These are phyloP conservation scores for Leucophenga maculata DNA, from an alignment of 2,888 invertebrate species.

Conservation along the genomic window DNA sequence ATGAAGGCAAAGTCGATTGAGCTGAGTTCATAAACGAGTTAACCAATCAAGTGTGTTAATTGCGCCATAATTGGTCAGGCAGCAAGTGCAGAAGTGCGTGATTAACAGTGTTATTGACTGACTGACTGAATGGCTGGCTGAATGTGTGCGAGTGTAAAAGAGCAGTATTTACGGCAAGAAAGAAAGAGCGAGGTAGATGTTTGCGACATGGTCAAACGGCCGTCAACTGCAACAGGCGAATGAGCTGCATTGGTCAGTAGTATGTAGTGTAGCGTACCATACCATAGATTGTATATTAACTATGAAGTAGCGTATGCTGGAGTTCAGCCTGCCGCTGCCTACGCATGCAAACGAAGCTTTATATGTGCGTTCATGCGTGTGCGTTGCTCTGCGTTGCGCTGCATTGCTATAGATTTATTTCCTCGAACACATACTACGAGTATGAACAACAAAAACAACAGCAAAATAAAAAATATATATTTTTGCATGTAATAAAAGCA, in stretches of 20 bases:
- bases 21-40: constrained; percentile 36
- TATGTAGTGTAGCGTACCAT: no score
- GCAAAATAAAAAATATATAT: neutral
- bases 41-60: constrained; percentile 62
- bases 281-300: no score
- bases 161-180: neutral
- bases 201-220: neutral
- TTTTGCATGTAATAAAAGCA: no score
- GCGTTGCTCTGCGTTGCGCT: constrained; percentile 4
- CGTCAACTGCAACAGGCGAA: constrained; percentile 6
- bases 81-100: constrained; percentile 53
- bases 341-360: constrained; percentile 1
- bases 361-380: constrained; percentile 14
- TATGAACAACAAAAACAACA: neutral
- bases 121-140: constrained; percentile 41
- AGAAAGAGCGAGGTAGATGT: neutral
- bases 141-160: neutral
- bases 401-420: neutral
- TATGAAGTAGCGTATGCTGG: neutral
- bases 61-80: constrained; percentile 64
- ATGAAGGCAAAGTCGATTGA: neutral
- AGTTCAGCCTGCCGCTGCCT: neutral
- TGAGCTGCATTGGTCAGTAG: neutral
- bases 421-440: neutral
- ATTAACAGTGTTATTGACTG: constrained; percentile 56